Evolutionary conservation across 2,888 invertebrate species (phyloP).

Genomic region (Dysmachus trigonus): DNA sequence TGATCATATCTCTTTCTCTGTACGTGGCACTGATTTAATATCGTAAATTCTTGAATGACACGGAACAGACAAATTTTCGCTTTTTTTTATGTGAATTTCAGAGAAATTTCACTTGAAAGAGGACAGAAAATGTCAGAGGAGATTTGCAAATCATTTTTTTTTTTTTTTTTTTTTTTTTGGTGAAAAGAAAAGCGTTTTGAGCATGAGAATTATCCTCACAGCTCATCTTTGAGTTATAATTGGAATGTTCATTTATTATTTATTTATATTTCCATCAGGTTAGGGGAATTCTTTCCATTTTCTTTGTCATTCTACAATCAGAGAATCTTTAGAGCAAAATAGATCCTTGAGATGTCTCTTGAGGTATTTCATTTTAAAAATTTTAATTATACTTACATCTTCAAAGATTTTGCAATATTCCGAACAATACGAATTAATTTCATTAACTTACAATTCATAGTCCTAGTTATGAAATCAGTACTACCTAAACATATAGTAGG

Average conservation of each 20-base stretch:
- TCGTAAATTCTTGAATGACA: neutral
- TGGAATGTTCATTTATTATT: neutral
- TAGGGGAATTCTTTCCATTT: neutral
- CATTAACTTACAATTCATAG: too few species aligned
- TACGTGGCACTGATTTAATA: neutral
- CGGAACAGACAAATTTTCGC: neutral
- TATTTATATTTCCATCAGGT: too few species aligned
- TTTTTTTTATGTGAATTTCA: neutral
- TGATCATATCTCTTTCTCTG: neutral
- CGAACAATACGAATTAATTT: too few species aligned
- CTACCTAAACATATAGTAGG: too few species aligned
- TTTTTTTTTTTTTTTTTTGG: too few species aligned
- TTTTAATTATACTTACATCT: too few species aligned
- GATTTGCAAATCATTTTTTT: neutral
- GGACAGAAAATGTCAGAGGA: neutral
- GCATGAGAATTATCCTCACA: neutral
- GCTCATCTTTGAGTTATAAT: neutral
- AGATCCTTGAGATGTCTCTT: neutral
- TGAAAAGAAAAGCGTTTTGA: neutral
- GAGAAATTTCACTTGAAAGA: neutral
- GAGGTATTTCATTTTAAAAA: neutral
- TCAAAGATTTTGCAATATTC: too few species aligned
- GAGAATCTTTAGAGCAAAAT: neutral
- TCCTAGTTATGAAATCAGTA: too few species aligned
- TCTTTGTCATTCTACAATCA: neutral